Base-by-base conservation (phyloP, 2,888 invertebrate genomes). In the Ptychoptera contaminata region DNA sequence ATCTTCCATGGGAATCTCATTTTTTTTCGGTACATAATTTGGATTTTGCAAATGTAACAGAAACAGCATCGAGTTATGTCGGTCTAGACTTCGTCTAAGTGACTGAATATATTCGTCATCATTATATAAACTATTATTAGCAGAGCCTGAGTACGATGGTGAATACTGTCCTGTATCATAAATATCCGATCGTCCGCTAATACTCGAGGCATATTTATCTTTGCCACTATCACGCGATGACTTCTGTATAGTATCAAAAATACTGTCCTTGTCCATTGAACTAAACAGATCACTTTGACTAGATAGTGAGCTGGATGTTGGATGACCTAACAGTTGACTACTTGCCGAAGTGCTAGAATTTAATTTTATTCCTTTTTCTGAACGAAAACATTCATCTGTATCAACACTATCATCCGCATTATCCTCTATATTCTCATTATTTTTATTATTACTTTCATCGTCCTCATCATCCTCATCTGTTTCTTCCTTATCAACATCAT, bases 81-180 rank as follows among this genome's bases (percentile, higher is more conserved):
- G 55, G 41, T 65, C 62, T 10, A 65, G 48, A 9, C 60, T 61
- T 12, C 58, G 60, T 32, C 58, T 62, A 7, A 65, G 47, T 0
- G 65, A 63, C 43, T 57, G 57, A 1, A 65, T 63, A 30, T 65
- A 65, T 41, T 63, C 64, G 47, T 65, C 65, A 44, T 64, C 58
- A 45, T 56, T 62, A 47, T 65, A 65, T 37, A 64, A 56, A 41
- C 56, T 59, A 23, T 50, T 55, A 4, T 54, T 54, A 3, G 56
- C 54, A 1, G 47, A 32, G 8, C 23, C 23, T 7, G 23, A 23
- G 7, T 23, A 23, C 7, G 23, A 23, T 7, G 23, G 23, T 23
- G 23, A 23, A 23, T 23, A 23, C 23, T 23, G 23, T 23, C 23
- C 23, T 5, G 23, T 23, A 23, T 23, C 23, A 7, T 23, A 23